Percentiles rank a stretch among this genome's conserved stretches.
These are phyloP conservation scores for Sebastes baramenuke DNA, from an alignment of 2,797 vertebrate species.

Conservation along the genomic window DNA sequence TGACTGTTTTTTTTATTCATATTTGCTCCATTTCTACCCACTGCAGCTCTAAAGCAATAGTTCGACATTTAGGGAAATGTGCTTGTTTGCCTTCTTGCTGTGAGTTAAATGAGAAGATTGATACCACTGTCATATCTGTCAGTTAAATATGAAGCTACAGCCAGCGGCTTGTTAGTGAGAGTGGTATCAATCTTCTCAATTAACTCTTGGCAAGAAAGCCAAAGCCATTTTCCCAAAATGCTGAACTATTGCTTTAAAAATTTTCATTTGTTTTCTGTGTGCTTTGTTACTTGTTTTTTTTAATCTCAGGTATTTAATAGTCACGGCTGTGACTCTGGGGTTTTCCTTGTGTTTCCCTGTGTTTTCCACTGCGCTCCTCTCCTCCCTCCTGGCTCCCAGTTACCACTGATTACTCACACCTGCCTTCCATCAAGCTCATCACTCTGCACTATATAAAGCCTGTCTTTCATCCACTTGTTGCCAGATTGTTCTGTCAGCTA, in stretches of 20 bases:
- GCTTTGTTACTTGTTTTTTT: not conserved
- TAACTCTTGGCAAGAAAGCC: not conserved
- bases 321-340: not conserved
- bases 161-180: not conserved
- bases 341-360: not conserved
- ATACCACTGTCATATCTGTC: fast-evolving
- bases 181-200: not conserved
- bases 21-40: too few relatives aligned
- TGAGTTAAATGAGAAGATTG: not conserved
- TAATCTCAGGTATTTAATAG: too few relatives aligned
- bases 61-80: not conserved
- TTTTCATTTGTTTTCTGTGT: not conserved
- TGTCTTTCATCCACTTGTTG: not conserved
- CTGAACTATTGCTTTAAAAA: not conserved
- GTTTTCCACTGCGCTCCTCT: not conserved
- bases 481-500: fast-evolving
- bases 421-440: not conserved
- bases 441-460: not conserved
- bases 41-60: not conserved
- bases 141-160: too few relatives aligned
- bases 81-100: not conserved
- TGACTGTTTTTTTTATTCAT: too few relatives aligned
- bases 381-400: not conserved
- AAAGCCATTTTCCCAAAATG: not conserved
- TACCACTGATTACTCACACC: not conserved